Evolutionary conservation across 2,113 vertebrate species (phyloP).

Genomic region (Labeo catla): DNA sequence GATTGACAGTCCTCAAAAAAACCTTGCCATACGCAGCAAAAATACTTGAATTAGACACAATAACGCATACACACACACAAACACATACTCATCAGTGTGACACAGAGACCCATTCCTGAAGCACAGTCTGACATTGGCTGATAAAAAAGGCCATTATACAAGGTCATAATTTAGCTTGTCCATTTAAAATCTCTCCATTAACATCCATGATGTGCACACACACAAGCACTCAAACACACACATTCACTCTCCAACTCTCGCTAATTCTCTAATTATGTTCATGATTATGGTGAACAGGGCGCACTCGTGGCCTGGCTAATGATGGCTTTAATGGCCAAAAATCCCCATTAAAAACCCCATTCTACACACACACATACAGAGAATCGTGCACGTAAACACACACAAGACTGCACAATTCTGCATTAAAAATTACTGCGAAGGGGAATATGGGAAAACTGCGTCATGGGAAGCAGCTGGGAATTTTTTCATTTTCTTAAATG

Average conservation of each 20-base stretch:
- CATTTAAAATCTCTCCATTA: conserved; percentile 76
- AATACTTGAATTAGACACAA: conserved; percentile 45
- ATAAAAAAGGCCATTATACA: conserved; percentile 77
- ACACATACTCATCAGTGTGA: conserved; percentile 7
- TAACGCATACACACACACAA: conserved; percentile 37
- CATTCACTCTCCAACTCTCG: conserved; percentile 61
- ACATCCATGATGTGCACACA: conserved; percentile 42
- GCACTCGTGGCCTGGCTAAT: conserved; percentile 55
- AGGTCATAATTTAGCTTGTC: conserved; percentile 82
- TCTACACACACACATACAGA: conserved; percentile 19
- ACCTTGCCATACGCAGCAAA: conserved; percentile 39
- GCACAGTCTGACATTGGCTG: conserved; percentile 68
- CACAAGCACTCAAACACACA: conserved; percentile 43
- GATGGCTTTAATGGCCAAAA: conserved; percentile 58
- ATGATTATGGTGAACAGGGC: conserved; percentile 65
- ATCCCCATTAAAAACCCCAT: conserved; percentile 50
- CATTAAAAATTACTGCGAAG: conserved; percentile 54
- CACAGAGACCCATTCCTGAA: conserved; percentile 36
- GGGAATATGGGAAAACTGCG: not conserved
- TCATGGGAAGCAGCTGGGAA: not conserved
- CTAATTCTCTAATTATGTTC: conserved; percentile 70
- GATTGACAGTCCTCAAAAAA: conserved; percentile 20
- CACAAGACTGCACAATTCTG: conserved; percentile 41
- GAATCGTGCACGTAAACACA: not conserved
- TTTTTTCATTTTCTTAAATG: not conserved